phyloP scores from a whole-genome alignment of 2,888 invertebrate species.

The Lydus trimaculatus region DNA sequence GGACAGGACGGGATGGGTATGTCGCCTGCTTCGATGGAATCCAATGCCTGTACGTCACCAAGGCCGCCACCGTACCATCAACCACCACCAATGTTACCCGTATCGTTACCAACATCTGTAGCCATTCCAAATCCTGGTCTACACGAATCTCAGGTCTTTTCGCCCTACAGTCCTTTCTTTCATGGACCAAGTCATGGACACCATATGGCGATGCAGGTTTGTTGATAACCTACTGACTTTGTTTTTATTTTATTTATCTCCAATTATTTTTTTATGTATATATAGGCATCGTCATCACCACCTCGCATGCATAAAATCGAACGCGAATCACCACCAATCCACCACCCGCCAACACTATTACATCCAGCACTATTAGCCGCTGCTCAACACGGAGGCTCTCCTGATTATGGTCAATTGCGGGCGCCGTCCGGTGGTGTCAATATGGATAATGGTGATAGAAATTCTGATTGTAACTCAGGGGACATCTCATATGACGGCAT shows the following conservation, averaged over 20 bases:
- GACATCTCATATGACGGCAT: slow-evolving; percentile 92
- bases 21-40: slow-evolving; percentile 70
- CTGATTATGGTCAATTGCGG: slow-evolving; percentile 79
- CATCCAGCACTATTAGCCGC: slow-evolving; percentile 86
- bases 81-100: slow-evolving; percentile 84
- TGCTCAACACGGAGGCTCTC: slow-evolving; percentile 81
- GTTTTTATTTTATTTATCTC: slow-evolving; percentile 9
- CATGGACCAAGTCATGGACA: slow-evolving; percentile 65
- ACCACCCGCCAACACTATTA: slow-evolving; percentile 83
- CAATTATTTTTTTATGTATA: not conserved
- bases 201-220: slow-evolving; percentile 62
- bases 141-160: slow-evolving; percentile 93
- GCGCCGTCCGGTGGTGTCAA: slow-evolving; percentile 63
- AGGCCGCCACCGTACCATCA: slow-evolving; percentile 69
- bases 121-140: slow-evolving; percentile 96
- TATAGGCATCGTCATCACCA: slow-evolving; percentile 64
- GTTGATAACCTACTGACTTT: slow-evolving; percentile 17
- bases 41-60: slow-evolving; percentile 69
- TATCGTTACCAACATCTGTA: slow-evolving; percentile 92
- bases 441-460: slow-evolving; percentile 85
- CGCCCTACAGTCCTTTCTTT: slow-evolving; percentile 91
- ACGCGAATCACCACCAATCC: slow-evolving; percentile 84
- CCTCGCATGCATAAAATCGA: slow-evolving; percentile 75
- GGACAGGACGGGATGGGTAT: slow-evolving; percentile 80
- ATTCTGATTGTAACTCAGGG: slow-evolving; percentile 90